Percentiles rank a stretch among this genome's conserved stretches.
Conservation (phyloP, 1,140 invertebrate genomes). For the Macrocentrus cingulum region DNA sequence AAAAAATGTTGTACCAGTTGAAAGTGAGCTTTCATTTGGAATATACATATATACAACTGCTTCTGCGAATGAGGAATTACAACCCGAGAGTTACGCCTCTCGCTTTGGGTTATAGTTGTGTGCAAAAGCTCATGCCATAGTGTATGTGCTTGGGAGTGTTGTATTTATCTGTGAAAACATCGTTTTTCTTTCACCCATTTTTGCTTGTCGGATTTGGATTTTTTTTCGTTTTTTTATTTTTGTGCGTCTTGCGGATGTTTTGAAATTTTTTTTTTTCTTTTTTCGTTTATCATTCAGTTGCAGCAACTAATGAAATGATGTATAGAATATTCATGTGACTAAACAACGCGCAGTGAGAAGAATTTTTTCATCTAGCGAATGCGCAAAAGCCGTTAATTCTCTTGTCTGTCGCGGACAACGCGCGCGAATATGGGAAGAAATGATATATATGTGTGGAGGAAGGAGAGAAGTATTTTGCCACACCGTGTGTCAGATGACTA, state of each 20-base stretch:
- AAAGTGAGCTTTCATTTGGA: constrained; percentile 25
- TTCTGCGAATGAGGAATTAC: constrained; percentile 25
- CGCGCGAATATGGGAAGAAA: background rate
- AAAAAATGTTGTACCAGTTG: no score
- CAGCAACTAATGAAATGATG: no score
- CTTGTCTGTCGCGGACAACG: background rate
- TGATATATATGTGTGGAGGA: background rate
- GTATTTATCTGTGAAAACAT: constrained; percentile 28
- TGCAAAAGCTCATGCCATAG: no score
- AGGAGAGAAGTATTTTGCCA: background rate
- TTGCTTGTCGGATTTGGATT: constrained; percentile 11
- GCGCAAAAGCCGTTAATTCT: constrained; percentile 14
- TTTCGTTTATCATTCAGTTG: no score
- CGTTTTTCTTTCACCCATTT: constrained; percentile 26
- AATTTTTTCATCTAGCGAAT: no score
- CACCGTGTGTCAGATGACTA: constrained; percentile 14
- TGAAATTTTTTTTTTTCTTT: no score
- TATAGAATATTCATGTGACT: no score
- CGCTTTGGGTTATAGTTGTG: no score
- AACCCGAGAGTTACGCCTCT: background rate
- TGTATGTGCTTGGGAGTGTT: constrained; percentile 8
- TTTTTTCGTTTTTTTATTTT: constrained; percentile 10
- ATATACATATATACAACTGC: constrained; percentile 6
- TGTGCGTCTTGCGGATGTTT: constrained; percentile 1
- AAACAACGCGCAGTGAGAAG: no score